These are phyloP conservation scores for Diceros bicornis DNA, from an alignment of 2,797 vertebrate species.

Conservation along the genomic window DNA sequence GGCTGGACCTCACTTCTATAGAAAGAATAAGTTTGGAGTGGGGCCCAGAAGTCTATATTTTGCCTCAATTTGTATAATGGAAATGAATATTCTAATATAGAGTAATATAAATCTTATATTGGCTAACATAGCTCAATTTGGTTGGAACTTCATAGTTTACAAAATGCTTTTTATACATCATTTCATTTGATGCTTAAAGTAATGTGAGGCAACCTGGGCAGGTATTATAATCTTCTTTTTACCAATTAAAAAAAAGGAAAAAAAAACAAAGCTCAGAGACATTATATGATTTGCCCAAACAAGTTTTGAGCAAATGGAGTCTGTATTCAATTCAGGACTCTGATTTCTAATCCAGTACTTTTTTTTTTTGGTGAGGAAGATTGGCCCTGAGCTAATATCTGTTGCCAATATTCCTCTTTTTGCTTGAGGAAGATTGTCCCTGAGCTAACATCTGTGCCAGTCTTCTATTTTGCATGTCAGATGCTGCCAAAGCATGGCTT, in stretches of 20 bases:
- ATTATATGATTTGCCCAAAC: background rate
- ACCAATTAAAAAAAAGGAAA: background rate
- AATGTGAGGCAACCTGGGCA: background rate
- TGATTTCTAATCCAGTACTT: constrained; percentile 43
- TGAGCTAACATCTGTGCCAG: no score
- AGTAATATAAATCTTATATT: background rate
- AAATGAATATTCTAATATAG: constrained; percentile 53
- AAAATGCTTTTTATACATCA: background rate
- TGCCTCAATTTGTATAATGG: background rate
- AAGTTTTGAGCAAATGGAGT: constrained; percentile 51
- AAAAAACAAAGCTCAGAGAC: background rate
- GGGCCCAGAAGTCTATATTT: background rate
- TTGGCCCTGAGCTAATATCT: no score
- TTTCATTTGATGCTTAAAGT: constrained; percentile 50
- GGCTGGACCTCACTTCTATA: background rate
- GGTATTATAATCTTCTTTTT: constrained; percentile 21
- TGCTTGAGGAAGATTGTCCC: no score
- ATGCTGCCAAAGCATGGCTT: no score
- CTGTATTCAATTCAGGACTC: background rate
- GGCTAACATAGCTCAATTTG: constrained; percentile 29
- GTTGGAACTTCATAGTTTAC: constrained; percentile 28
- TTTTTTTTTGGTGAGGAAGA: background rate
- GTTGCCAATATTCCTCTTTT: no score
- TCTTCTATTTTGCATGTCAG: no score
- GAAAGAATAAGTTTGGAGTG: constrained; percentile 34